These are phyloP conservation scores for Cephalopachus bancanus DNA, from an alignment of 2,797 vertebrate genomes.

Conservation along the genomic window DNA sequence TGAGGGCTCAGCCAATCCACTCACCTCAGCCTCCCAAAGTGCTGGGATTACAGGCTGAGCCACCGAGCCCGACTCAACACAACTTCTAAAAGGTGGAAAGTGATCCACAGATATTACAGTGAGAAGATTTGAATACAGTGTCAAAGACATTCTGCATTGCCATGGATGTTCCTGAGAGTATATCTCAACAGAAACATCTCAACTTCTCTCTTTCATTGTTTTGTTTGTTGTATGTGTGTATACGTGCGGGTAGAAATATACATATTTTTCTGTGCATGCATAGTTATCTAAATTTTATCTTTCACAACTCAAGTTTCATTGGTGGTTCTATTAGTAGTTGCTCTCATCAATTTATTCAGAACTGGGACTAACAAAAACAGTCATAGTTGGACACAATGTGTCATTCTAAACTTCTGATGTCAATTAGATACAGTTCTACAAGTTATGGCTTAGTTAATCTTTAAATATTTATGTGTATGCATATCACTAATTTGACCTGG, in stretches of 20 bases:
- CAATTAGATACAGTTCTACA: not conserved
- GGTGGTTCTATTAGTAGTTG: not conserved
- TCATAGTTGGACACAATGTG: not conserved
- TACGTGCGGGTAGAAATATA: not conserved
- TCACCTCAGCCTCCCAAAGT: no score
- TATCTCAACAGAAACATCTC: no score
- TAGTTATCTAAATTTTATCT: not conserved
- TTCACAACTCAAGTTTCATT: not conserved
- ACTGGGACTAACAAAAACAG: not conserved
- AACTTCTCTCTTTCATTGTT: not conserved
- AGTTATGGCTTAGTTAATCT: not conserved
- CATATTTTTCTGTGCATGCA: no score
- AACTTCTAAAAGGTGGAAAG: not conserved
- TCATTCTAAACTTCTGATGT: not conserved
- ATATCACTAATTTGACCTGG: not conserved
- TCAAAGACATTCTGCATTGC: not conserved
- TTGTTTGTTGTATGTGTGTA: not conserved
- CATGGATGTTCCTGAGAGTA: not conserved
- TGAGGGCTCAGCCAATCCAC: no score
- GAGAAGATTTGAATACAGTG: not conserved
- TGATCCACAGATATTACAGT: not conserved
- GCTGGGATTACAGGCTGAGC: no score
- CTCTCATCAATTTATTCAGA: no score
- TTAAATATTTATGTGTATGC: not conserved
- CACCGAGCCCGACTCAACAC: no score